Conservation (phyloP, 1,140 invertebrate species). For the Euwallacea similis region DNA sequence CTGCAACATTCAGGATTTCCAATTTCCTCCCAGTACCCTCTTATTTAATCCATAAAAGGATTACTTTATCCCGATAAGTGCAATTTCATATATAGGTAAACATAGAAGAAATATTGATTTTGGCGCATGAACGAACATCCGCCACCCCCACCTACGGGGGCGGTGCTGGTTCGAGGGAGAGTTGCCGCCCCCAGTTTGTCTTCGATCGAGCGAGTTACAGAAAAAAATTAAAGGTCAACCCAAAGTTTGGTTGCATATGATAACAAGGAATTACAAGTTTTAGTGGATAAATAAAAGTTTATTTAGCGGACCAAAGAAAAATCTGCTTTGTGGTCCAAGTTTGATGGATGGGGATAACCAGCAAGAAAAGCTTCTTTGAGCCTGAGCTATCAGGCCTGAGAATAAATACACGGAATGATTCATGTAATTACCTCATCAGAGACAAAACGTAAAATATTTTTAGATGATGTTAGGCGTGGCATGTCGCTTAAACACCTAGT, state of each 20-base stretch:
- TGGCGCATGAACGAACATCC: background rate
- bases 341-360: too few species aligned
- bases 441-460: too few species aligned
- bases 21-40: too few species aligned
- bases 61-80: conserved; percentile 1
- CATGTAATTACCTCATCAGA: too few species aligned
- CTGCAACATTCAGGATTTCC: too few species aligned
- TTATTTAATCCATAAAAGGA: background rate
- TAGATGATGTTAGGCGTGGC: too few species aligned
- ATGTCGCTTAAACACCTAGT: too few species aligned
- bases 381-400: too few species aligned
- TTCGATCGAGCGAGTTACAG: conserved; percentile 19
- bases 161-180: conserved; percentile 1
- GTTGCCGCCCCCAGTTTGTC: conserved; percentile 21
- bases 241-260: conserved; percentile 3
- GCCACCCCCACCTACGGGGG: conserved; percentile 12
- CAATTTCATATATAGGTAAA: conserved; percentile 11
- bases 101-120: conserved; percentile 14
- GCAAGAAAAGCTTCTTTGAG: too few species aligned
- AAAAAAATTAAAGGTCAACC: conserved; percentile 21
- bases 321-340: too few species aligned
- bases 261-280: background rate
- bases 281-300: background rate
- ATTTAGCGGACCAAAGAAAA: too few species aligned
- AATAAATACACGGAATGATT: too few species aligned